Percentiles rank a stretch among this genome's conserved stretches.
phyloP scores from a whole-genome alignment of 2,797 vertebrate genomes.

The Enteromius trimaculatus region DNA sequence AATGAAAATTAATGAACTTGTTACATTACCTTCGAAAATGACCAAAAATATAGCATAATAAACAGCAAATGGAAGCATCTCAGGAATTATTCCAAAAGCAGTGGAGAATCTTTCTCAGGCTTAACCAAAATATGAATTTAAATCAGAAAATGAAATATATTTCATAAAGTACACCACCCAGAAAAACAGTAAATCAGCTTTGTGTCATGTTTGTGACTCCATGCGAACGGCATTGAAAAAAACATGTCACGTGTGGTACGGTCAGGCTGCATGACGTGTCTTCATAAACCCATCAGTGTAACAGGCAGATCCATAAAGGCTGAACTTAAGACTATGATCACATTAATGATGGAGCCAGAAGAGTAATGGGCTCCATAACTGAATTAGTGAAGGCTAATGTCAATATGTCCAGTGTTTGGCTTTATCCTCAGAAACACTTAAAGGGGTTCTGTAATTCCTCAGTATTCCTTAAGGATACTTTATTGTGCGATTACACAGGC shows the following conservation, averaged over 20 bases:
- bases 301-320: conserved; percentile 51
- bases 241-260: neutral
- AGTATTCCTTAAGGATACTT: conserved; percentile 4
- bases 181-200: neutral
- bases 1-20: neutral
- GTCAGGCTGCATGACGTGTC: conserved; percentile 6
- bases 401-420: conserved; percentile 39
- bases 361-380: conserved; percentile 35
- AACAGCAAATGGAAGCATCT: neutral
- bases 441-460: conserved; percentile 19
- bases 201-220: conserved; percentile 1
- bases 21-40: neutral
- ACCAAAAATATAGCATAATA: neutral
- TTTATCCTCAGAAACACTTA: conserved; percentile 41
- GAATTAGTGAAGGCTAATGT: conserved; percentile 41
- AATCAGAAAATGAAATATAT: neutral
- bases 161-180: neutral
- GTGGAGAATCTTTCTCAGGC: neutral
- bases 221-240: neutral
- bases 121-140: neutral
- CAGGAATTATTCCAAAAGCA: neutral
- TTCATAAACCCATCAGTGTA: conserved; percentile 19
- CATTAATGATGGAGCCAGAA: conserved; percentile 47
- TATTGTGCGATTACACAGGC: conserved; percentile 11
- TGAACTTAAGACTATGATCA: conserved; percentile 43